Base-by-base conservation (phyloP, 2,888 invertebrate genomes). In the Melinaea menophilus region DNA sequence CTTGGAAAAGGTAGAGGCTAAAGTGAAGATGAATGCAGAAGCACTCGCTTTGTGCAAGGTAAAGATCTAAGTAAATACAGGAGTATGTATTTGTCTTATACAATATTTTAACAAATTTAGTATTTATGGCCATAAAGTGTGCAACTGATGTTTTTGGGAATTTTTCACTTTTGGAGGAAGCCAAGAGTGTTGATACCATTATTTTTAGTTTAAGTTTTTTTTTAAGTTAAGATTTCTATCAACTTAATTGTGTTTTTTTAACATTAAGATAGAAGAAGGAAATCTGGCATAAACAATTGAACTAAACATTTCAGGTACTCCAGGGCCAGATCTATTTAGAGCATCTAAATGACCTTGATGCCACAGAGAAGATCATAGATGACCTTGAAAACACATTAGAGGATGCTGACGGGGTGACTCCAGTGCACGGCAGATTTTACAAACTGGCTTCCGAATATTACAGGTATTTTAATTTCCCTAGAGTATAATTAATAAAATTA, bases 371-470 rank as follows among this genome's bases (percentile, higher is more conserved):
- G 79, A 94, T 98, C 55, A 96, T 98, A 54, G 97, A 97, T 72
- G 95, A 97, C 72, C 93, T 98, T 11, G 96, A 97, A 74, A 93
- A 93, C 34, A 93, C 96, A 13, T 87, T 99, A 13, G 97, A 98
- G 74, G 95, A 95, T 72, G 94, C 97, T 0, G 98, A 98, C 78
- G 98, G 98, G 35, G 95, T 99, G 3, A 97, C 98, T 0, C 92
- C 97, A 0, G 98, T 99, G 0, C 99, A 99, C 79, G 98, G 97
- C 35, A 93, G 97, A 77, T 99, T 97, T 85, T 99, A 98, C 79
- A 94, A 97, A 72, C 91, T 99, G 2, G 97, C 98, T 4, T 97
- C 98, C 2, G 96, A 97, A 73, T 96, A 98, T 77, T 98, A 98
- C 82, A 93, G 96, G 85, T 94, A 81, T 56, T 41, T 41, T 2